These are phyloP conservation scores for Arvicanthis niloticus DNA, from an alignment of 2,113 vertebrate genomes.

Conservation along the genomic window DNA sequence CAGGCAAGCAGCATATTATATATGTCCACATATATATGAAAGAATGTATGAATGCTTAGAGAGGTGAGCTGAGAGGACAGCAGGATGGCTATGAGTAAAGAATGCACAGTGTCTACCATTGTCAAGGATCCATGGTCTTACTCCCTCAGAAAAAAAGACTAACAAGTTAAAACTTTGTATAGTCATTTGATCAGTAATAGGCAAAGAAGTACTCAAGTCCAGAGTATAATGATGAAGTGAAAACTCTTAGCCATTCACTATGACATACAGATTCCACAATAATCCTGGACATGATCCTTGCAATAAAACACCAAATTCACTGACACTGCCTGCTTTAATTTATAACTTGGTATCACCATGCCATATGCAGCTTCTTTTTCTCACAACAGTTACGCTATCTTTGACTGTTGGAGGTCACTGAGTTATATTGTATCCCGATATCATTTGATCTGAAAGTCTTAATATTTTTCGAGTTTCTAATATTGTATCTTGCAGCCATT, in stretches of 20 bases:
- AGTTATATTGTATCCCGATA: not conserved
- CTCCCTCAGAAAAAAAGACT: not conserved
- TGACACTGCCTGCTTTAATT: not conserved
- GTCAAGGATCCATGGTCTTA: not conserved
- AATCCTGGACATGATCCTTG: not conserved
- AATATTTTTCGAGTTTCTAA: conserved; percentile 33
- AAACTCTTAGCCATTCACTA: not conserved
- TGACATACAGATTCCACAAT: not conserved
- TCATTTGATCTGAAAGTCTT: not conserved
- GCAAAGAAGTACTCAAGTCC: not conserved
- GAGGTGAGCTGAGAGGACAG: not conserved
- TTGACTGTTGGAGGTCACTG: not conserved
- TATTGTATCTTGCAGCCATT: not conserved
- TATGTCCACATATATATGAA: not conserved
- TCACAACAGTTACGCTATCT: not conserved
- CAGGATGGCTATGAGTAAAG: not conserved
- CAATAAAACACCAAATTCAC: not conserved
- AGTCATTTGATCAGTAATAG: not conserved
- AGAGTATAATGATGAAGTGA: not conserved
- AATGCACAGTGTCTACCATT: not conserved
- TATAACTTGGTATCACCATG: not conserved
- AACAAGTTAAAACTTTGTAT: not conserved
- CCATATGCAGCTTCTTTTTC: not conserved
- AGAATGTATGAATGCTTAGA: too few species aligned
- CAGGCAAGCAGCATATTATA: not conserved